phyloP scores from a whole-genome alignment of 2,797 vertebrate genomes.

The Sebastes cheni region DNA sequence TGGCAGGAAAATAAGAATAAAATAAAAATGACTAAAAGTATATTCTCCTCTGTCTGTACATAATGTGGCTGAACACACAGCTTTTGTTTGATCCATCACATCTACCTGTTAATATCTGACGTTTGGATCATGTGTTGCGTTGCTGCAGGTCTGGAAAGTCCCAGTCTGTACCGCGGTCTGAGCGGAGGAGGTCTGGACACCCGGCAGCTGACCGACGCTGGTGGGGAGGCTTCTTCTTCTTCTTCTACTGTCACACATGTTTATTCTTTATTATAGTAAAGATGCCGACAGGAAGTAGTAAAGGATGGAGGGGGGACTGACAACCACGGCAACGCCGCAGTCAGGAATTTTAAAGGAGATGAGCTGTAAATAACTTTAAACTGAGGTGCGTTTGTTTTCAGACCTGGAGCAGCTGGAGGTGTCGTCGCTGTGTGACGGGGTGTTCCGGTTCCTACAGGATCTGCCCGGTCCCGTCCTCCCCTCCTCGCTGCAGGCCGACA shows the following conservation, averaged over 20 bases:
- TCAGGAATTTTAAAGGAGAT: too few species aligned
- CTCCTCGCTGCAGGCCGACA: constrained; percentile 84
- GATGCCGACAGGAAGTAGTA: too few species aligned
- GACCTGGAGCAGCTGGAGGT: constrained; percentile 89
- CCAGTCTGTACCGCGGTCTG: constrained; percentile 83
- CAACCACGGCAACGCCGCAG: too few species aligned
- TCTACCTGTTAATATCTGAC: neutral
- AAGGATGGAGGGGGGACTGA: too few species aligned
- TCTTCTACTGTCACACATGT: neutral
- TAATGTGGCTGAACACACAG: neutral
- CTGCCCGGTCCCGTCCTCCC: constrained; percentile 90
- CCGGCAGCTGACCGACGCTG: constrained; percentile 87
- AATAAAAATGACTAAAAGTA: too few species aligned
- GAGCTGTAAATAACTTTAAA: neutral
- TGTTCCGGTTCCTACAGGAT: constrained; percentile 90
- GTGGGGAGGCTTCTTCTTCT: constrained; percentile 65
- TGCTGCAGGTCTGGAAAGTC: constrained; percentile 85
- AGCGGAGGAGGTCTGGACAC: constrained; percentile 81
- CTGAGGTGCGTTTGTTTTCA: constrained; percentile 52
- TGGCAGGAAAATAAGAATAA: too few species aligned
- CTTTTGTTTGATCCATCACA: neutral
- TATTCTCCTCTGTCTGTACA: neutral
- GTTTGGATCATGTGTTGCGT: neutral
- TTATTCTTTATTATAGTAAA: too few species aligned
- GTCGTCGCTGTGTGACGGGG: constrained; percentile 84